Conservation (phyloP, 2,113 vertebrate genomes). For the Saguinus imperator region DNA sequence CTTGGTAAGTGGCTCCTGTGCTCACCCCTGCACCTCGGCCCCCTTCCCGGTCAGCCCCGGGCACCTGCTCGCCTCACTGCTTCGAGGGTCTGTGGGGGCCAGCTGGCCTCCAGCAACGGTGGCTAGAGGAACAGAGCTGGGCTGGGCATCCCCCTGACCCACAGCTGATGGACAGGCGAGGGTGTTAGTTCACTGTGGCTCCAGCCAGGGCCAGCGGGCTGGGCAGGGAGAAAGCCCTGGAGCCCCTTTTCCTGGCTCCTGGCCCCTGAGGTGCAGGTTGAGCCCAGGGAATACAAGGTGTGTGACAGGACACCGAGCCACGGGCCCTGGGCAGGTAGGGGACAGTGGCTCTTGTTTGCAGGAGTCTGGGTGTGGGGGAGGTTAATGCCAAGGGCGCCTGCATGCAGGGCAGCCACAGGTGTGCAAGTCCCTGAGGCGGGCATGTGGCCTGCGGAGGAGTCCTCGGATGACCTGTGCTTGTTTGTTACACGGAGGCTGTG, state of each 20-base stretch:
- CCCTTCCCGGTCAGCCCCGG: neutral
- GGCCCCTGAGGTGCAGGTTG: neutral
- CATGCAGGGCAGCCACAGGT: neutral
- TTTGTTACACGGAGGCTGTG: accelerated
- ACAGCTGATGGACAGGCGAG: neutral
- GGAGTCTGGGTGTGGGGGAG: neutral
- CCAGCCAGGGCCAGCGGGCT: neutral
- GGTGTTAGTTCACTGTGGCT: no score
- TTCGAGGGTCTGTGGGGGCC: neutral
- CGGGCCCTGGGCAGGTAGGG: neutral
- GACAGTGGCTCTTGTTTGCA: neutral
- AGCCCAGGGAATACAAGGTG: neutral
- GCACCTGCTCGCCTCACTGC: neutral
- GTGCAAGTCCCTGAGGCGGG: neutral
- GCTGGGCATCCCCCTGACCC: neutral
- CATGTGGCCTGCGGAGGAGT: neutral
- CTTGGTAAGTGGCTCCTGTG: constrained; percentile 62
- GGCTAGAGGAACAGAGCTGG: neutral
- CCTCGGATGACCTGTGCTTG: neutral
- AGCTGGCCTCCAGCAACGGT: neutral
- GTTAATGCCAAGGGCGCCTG: neutral
- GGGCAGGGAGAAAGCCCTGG: neutral
- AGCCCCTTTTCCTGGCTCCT: neutral
- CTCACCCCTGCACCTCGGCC: neutral
- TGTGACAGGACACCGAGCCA: neutral